Base-by-base conservation (phyloP, 2,888 invertebrate species). In the Alcis repandata region DNA sequence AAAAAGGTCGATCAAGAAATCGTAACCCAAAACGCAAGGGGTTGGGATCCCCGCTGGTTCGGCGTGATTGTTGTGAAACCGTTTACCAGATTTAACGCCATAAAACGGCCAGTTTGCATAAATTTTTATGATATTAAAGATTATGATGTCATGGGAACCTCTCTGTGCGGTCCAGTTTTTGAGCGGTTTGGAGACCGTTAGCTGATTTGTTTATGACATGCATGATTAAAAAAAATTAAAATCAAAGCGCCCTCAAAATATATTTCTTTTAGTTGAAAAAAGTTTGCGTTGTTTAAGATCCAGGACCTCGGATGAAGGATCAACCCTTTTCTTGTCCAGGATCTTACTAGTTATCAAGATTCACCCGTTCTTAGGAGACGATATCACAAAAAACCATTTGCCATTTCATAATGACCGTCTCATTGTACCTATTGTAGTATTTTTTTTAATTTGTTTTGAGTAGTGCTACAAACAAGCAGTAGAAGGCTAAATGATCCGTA, bases 51-150 rank as follows among this genome's bases (percentile, higher is more conserved):
- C 85, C 57, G 80, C 75, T 71, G 85, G 3, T 76, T 45, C 52
- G 43, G 63, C 59, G 61, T 58, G 68, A 72, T 69, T 68, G 72
- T 74, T 49, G 63, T 58, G 33, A 61, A 69, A 56, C 69, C 67
- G 74, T 79, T 75, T 60, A 76, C 68, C 63, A 72, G 68, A 77
- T 79, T 80, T 82, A 75, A 85, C 83, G 76, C 81, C 70, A 69
- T 75, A 76, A 77, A 74, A 65, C 68, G 68, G 68, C 68, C 78
- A 73, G 79, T 85, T 88, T 88, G 89, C 88, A 89, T 89, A 88
- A 83, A 88, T 85, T 80, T 76, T 70, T 70, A 70, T 74, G 71
- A 76, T 76, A 77, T 73, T 81, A 67, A 71, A 79, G 79, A 81
- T 79, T 69, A 75, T 77, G 76, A 74, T 73, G 76, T 77, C 83